Base-by-base conservation (phyloP, 2,113 vertebrate genomes). In the Apeltes quadracus region DNA sequence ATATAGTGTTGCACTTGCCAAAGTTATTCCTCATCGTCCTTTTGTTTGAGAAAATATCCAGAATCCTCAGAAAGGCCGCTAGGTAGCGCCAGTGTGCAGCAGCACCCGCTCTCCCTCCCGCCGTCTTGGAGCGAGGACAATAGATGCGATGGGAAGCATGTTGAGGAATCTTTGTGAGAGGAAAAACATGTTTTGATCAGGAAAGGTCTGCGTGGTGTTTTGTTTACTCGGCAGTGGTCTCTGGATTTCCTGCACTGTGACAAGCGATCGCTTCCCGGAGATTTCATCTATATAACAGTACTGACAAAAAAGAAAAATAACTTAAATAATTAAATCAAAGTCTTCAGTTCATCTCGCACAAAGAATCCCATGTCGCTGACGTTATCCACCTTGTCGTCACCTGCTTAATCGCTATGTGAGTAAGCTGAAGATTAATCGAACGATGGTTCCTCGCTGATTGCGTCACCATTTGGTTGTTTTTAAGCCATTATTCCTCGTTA, bases 121-220 rank as follows among this genome's bases (percentile, higher is more conserved):
- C 64, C n/a, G 63, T 65, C 32, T 61, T 61, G 69, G 62, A 73
- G 70, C 25, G 2, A 69, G 83, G 87, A 92, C 92, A 93, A 92
- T 89, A 73, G 87, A 68, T 46, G n/a, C 51, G 62, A 75, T 41
- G 12, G 39, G 14, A 22, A 75, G 58, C 68, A 80, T 90, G 92
- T 86, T 76, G 85, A 88, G 91, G 89, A 90, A 91, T 93, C 88
- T 89, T 78, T 84, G 77, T 75, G 27, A 3, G 48, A 29, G 51
- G 75, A 77, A 90, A 92, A 91, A 90, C 89, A 90, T 88, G 89
- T 90, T 88, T 85, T 90, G 75, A 78, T 82, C 70, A 75, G 72
- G 61, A 57, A 69, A 56, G 18, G 58, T 64, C 57, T 85, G 3
- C 1, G 0, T 27, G 18, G 4, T 1, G 20, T 64, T 53, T 50